Percentiles rank a stretch among this genome's conserved stretches.
These are phyloP conservation scores for Tyrannus savana DNA, from an alignment of 2,113 vertebrate species.

Conservation along the genomic window DNA sequence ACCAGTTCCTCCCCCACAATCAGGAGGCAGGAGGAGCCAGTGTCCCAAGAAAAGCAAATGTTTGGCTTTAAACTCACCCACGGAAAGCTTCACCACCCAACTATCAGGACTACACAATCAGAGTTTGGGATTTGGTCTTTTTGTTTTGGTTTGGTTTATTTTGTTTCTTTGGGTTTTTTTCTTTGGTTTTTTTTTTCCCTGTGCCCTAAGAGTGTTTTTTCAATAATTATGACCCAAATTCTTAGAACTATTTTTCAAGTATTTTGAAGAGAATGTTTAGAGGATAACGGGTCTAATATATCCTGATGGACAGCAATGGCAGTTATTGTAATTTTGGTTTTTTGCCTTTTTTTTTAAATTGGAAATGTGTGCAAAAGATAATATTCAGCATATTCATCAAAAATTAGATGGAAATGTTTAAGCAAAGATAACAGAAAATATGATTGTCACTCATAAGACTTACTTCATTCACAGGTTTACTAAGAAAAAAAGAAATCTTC, in stretches of 20 bases:
- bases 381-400: neutral
- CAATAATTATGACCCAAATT: neutral
- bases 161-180: neutral
- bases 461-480: neutral
- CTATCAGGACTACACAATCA: neutral
- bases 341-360: neutral
- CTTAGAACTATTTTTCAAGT: neutral
- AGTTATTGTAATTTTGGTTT: neutral
- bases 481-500: neutral
- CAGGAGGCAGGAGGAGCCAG: neutral
- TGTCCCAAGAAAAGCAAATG: neutral
- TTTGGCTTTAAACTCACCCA: neutral
- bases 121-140: accelerated
- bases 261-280: neutral
- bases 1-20: accelerated
- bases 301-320: neutral
- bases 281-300: neutral
- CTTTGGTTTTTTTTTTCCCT: neutral
- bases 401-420: neutral
- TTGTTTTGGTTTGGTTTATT: neutral
- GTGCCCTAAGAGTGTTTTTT: neutral
- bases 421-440: neutral
- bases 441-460: neutral
- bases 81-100: neutral
- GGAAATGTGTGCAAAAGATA: neutral